Percentiles rank a stretch among this genome's conserved stretches.
These are phyloP conservation scores for Drosophila yooni DNA, from an alignment of 2,888 invertebrate species.

Conservation along the genomic window DNA sequence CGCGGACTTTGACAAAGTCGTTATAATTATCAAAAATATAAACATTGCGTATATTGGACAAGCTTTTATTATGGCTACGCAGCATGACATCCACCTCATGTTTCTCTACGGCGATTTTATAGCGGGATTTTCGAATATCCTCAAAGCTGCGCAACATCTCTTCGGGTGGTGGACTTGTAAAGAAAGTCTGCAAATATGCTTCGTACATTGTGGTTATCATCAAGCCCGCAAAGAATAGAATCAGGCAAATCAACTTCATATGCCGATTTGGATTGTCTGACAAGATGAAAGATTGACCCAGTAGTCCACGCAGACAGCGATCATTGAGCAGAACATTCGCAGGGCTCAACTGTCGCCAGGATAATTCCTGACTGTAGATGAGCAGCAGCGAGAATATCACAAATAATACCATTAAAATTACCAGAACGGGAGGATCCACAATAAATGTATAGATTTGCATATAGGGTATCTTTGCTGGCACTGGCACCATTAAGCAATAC, in stretches of 20 bases:
- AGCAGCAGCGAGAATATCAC: constrained; percentile 52
- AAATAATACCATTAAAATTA: constrained; percentile 25
- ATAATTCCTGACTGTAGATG: constrained; percentile 43
- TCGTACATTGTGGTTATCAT: constrained; percentile 71
- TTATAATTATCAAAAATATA: constrained; percentile 17
- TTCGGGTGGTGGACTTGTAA: constrained; percentile 43
- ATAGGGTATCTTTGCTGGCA: constrained; percentile 43
- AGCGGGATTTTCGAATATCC: constrained; percentile 25
- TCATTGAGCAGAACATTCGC: constrained; percentile 62
- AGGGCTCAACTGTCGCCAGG: constrained; percentile 43
- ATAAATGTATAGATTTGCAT: constrained; percentile 46
- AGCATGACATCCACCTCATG: constrained; percentile 6
- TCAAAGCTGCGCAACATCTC: constrained; percentile 3
- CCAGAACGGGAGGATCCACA: constrained; percentile 37
- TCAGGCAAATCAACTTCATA: constrained; percentile 41
- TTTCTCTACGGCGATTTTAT: constrained; percentile 4
- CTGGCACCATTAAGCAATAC: constrained; percentile 62
- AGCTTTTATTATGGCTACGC: neutral
- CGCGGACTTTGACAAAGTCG: constrained; percentile 23
- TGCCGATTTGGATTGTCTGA: constrained; percentile 22
- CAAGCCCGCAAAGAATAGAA: constrained; percentile 63
- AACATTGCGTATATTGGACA: neutral
- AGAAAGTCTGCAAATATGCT: constrained; percentile 55
- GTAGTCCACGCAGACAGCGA: constrained; percentile 59
- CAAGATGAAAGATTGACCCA: constrained; percentile 64